phyloP scores from a whole-genome alignment of 2,113 vertebrate species.

The Sorex araneus region DNA sequence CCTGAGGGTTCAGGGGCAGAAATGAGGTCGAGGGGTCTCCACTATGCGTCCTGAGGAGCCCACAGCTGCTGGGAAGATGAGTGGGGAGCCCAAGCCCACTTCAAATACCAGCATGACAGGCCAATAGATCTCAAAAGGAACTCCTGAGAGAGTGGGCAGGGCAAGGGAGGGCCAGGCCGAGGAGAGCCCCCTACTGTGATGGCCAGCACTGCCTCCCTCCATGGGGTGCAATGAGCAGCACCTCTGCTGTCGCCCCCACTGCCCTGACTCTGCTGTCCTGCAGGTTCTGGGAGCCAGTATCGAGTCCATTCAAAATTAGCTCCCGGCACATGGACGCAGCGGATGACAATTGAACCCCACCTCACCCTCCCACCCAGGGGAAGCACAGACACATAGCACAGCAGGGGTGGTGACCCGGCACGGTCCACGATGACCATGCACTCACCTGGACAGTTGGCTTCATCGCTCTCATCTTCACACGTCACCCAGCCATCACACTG shows the following conservation, averaged over 20 bases:
- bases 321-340: not conserved
- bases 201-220: not conserved
- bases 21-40: not conserved
- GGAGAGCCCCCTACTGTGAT: not conserved
- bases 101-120: too few relatives aligned
- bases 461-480: slow-evolving; percentile 98
- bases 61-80: too few relatives aligned
- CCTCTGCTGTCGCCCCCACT: not conserved
- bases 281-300: not conserved
- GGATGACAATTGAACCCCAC: not conserved
- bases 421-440: not conserved
- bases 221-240: not conserved
- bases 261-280: not conserved
- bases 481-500: slow-evolving; percentile 97
- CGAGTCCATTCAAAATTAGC: not conserved
- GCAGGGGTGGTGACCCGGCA: not conserved
- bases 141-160: not conserved
- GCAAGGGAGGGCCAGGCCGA: not conserved
- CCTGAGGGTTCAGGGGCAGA: not conserved
- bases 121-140: not conserved
- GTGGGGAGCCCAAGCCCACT: too few relatives aligned
- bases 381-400: not conserved
- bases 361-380: not conserved
- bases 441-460: slow-evolving; percentile 96
- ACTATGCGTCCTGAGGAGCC: too few relatives aligned